A percentile compares a stretch with the other conserved stretches of the same genome.
These are phyloP conservation scores for Trochalopteron elliotii DNA, from an alignment of 2,113 vertebrate genomes.

Conservation along the genomic window DNA sequence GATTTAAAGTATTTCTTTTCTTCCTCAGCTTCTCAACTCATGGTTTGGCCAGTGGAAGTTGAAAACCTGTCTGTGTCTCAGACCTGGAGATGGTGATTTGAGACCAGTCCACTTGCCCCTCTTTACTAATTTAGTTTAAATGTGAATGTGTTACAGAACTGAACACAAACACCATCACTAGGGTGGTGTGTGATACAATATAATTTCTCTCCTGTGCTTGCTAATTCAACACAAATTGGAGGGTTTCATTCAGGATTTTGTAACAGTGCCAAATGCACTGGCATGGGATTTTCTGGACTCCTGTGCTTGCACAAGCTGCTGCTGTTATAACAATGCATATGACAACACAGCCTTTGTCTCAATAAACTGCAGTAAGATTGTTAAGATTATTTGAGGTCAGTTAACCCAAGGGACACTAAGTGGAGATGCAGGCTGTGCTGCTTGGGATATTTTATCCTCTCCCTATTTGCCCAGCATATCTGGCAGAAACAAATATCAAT, in stretches of 20 bases:
- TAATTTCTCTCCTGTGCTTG: not conserved
- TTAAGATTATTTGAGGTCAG: not conserved
- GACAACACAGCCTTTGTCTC: not conserved
- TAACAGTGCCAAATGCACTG: not conserved
- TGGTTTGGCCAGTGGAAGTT: not conserved
- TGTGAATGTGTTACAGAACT: not conserved
- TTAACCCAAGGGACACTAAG: not conserved
- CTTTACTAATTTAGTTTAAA: not conserved
- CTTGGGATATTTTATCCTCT: not conserved
- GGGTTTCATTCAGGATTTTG: not conserved
- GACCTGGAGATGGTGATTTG: not conserved
- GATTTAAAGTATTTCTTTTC: not conserved
- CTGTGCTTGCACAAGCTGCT: not conserved
- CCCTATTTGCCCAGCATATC: not conserved
- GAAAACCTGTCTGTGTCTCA: not conserved
- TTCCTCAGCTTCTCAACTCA: not conserved
- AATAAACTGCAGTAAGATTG: not conserved
- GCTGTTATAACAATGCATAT: fast-evolving
- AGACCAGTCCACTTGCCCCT: not conserved
- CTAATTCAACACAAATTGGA: not conserved
- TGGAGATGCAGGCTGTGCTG: not conserved
- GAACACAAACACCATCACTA: not conserved
- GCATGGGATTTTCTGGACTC: not conserved
- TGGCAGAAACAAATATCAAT: not conserved
- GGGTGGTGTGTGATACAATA: not conserved